phyloP scores from a whole-genome alignment of 2,888 invertebrate genomes.

The Deilephila porcellus region DNA sequence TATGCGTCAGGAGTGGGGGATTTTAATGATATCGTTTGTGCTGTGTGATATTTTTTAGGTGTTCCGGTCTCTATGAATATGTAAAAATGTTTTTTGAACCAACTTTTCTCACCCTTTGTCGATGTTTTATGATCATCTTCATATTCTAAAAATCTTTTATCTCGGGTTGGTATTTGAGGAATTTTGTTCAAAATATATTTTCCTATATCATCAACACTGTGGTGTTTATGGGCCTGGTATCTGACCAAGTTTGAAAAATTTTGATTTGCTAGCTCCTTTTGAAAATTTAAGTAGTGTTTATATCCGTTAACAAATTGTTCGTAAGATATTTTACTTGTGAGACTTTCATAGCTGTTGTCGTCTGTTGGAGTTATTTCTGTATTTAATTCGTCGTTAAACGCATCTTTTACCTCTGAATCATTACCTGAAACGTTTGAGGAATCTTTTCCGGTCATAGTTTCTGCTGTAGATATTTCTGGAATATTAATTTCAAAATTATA shows the following conservation, averaged over 20 bases:
- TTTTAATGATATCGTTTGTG: slow-evolving; percentile 64
- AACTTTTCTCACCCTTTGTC: slow-evolving; percentile 69
- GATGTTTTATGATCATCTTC: slow-evolving; percentile 66
- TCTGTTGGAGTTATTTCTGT: slow-evolving; percentile 29
- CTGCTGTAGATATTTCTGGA: slow-evolving; percentile 12
- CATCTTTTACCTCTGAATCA: slow-evolving; percentile 2
- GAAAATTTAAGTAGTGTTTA: slow-evolving; percentile 71
- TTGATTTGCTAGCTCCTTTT: slow-evolving; percentile 58
- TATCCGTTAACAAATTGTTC: slow-evolving; percentile 73
- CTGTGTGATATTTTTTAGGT: slow-evolving; percentile 65
- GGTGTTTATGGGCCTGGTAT: slow-evolving; percentile 75
- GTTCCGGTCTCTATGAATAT: slow-evolving; percentile 62
- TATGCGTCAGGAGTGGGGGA: slow-evolving; percentile 39
- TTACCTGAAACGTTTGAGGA: background rate
- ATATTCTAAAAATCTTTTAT: slow-evolving; percentile 58
- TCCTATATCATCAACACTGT: slow-evolving; percentile 76
- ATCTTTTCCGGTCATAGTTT: background rate
- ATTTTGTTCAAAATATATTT: slow-evolving; percentile 72
- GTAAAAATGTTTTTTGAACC: slow-evolving; percentile 74
- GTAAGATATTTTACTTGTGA: slow-evolving; percentile 65
- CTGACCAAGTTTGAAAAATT: slow-evolving; percentile 68
- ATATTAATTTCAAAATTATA: slow-evolving; percentile 34
- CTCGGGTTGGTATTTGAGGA: slow-evolving; percentile 55
- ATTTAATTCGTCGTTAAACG: background rate
- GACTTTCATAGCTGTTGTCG: slow-evolving; percentile 53